Evolutionary conservation across 2,113 vertebrate species (phyloP), one percentile per base, ranked within the genome.

Genomic region (Tretioscincus oriximinensis): DNA sequence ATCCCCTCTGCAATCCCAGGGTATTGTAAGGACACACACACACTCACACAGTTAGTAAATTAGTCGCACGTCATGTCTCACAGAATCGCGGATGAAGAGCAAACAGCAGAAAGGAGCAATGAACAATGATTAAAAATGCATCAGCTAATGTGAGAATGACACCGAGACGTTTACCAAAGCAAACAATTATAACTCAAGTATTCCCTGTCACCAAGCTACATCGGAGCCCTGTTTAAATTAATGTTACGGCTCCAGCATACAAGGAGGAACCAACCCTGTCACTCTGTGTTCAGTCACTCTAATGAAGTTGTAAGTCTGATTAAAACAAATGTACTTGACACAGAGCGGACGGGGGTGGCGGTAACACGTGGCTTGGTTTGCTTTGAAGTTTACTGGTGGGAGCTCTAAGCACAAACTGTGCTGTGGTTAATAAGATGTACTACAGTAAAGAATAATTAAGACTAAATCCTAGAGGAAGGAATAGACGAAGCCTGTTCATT

Each of bases 361-460:
- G 77, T 24, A 69, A 35, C 73, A 60, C 78, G 35, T 20, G 73
- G 66, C 78, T 28, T 4, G 18, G 70, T 31, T 47, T 83, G 45
- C 49, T 81, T 82, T 78, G 20, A 84, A 86, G 67, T 24, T 70
- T 67, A 76, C 87, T 83, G 0, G 70, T 63, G 89, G 86, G 88
- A 87, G 72, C 83, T 86, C 74, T 71, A 68, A 41, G 28, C 3
- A 1, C 35, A 24, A 66, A 58, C 64, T n/a, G 67, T 89, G 85
- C 54, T 61, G 69, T 81, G 81, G 75, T 71, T 89, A 86, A 80
- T 80, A 78, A 78, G 77, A 88, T 78, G 24, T 82, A 82, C 68
- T 51, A 26, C 18, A 75, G 84, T 64, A 89, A 81, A 73, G 69
- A 82, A 78, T 84, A 82, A 88, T 92, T 88, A 90, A 93, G 11